Base-by-base conservation (phyloP, 1,140 invertebrate genomes). In the Fopius arisanus region DNA sequence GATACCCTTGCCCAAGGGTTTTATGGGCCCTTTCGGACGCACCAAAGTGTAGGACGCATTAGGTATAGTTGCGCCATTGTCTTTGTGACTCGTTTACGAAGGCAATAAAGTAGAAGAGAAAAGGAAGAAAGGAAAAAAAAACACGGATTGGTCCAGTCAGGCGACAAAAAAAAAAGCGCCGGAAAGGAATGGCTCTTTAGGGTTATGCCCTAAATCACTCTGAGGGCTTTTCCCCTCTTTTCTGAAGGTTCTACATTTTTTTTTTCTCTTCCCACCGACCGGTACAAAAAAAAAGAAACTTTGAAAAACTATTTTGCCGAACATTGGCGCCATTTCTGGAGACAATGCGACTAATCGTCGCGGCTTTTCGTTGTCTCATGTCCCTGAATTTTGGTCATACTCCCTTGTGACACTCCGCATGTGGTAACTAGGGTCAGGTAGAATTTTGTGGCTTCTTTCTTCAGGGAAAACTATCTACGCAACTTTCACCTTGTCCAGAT, bases 161-260 rank as follows among this genome's bases (percentile, higher is more conserved):
- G 23, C 54, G 54, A 59, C 54, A 59, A 26, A 59, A 59, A 59
- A 59, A 59, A 6, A 23, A n/a, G n/a, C n/a, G 10, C 19, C 23
- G 19, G 21, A 3, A 28, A 26, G n/a, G 23, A 59, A 26, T 23
- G 54, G 21, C 23, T n/a, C n/a, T 23, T 26, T 59, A 59, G 54
- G 54, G 54, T 59, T 59, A 59, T 59, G 54, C 19, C 23, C 12
- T 59, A 59, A 59, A 59, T 59, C 54, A 59, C 23, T 59, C 54
- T 1, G 3, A 51, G 19, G 19, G 54, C 6, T 28, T 59, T 59
- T 59, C 23, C 54, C 23, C 54, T 59, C 21, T 59, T 14, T 23
- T 59, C 54, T 59, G 54, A 59, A 28, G 54, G 54, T 26, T 51
- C 43, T 7, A 51, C n/a, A 19, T 4, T 51, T 5, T 19, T 51